phyloP scores from a whole-genome alignment of 2,113 vertebrate species.

The Todiramphus chloris region DNA sequence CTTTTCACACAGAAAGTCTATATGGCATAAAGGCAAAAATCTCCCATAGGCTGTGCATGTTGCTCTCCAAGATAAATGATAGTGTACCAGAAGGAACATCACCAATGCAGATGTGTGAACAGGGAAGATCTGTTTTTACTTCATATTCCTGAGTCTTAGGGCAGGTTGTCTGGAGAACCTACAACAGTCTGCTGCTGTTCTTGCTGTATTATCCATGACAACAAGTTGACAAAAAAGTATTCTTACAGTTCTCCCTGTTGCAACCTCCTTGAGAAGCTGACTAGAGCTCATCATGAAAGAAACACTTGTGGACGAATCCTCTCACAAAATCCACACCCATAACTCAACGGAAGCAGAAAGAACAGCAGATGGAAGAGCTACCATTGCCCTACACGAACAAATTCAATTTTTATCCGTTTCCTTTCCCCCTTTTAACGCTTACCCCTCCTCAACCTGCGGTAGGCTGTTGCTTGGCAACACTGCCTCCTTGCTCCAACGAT shows the following conservation, averaged over 20 bases:
- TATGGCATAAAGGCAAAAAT: neutral
- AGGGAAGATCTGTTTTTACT: neutral
- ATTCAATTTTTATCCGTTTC: neutral
- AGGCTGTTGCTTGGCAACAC: constrained; percentile 61
- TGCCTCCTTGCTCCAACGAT: constrained; percentile 27
- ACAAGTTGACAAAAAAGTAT: constrained; percentile 5
- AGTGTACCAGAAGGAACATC: neutral
- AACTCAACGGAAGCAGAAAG: neutral
- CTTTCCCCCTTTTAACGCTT: neutral
- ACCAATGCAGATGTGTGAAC: neutral
- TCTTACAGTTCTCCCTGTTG: neutral
- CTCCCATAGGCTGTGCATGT: rapidly evolving
- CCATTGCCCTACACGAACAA: neutral
- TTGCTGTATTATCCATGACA: neutral
- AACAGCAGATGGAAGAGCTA: neutral
- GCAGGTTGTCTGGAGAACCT: neutral
- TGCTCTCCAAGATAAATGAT: neutral
- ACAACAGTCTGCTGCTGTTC: neutral
- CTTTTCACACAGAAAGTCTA: neutral
- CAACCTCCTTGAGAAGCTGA: neutral
- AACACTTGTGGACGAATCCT: neutral
- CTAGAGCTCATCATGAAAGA: neutral
- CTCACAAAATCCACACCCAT: neutral
- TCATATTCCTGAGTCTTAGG: neutral
- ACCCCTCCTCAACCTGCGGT: neutral